A percentile compares a stretch with the other conserved stretches of the same genome.
Conservation (phyloP, 1,140 invertebrate species). For the Drosophila sp. region DNA sequence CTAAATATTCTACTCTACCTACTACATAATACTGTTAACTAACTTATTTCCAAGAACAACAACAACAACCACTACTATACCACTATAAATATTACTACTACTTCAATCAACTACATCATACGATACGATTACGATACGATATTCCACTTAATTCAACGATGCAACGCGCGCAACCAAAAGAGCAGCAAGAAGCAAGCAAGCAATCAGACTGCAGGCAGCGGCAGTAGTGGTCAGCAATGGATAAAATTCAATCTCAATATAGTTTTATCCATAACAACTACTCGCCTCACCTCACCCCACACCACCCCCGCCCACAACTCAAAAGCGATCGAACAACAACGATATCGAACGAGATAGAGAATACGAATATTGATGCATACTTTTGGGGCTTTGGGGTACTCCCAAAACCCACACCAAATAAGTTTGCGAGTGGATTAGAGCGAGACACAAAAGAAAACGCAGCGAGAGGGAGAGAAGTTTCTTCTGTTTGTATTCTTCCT, state of each 20-base stretch:
- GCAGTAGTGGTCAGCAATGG: too few relatives aligned
- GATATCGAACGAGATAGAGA: not conserved
- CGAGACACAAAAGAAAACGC: not conserved
- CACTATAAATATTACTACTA: slow-evolving; percentile 9
- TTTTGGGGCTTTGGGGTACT: not conserved
- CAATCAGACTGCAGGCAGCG: too few relatives aligned
- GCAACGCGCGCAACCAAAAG: too few relatives aligned
- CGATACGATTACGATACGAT: too few relatives aligned
- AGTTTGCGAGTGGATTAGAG: not conserved
- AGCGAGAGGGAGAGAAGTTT: not conserved
- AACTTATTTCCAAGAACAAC: too few relatives aligned
- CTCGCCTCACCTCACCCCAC: too few relatives aligned
- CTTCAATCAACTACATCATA: too few relatives aligned
- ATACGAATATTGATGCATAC: slow-evolving; percentile 1
- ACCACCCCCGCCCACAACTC: too few relatives aligned
- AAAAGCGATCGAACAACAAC: slow-evolving; percentile 42
- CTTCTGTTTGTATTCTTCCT: slow-evolving; percentile 5
- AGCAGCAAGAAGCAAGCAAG: too few relatives aligned
- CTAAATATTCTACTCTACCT: slow-evolving; percentile 33
- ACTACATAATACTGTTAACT: slow-evolving; percentile 8
- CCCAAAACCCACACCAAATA: not conserved
- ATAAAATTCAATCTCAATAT: too few relatives aligned
- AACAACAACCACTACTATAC: slow-evolving; percentile 47
- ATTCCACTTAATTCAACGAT: too few relatives aligned
- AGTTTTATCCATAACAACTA: too few relatives aligned